Evolutionary conservation across 1,140 invertebrate species (phyloP).

Genomic region (Drosophila melanica): DNA sequence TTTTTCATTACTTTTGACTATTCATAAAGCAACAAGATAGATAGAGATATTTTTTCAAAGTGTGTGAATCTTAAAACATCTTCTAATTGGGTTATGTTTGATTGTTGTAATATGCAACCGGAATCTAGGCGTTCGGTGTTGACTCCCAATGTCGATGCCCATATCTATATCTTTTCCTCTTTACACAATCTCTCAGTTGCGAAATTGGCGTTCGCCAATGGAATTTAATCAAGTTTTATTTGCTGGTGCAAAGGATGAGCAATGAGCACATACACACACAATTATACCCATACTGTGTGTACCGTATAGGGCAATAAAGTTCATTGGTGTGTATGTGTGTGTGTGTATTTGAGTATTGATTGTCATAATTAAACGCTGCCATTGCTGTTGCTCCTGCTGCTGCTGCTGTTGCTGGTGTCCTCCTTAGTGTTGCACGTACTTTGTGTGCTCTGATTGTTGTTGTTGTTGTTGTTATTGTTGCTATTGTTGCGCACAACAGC

Average conservation of each 20-base stretch:
- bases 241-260: constrained; percentile 74
- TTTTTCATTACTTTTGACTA: too few species aligned
- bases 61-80: constrained; percentile 11
- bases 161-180: neutral
- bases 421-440: constrained; percentile 15
- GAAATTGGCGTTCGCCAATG: constrained; percentile 75
- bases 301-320: constrained; percentile 36
- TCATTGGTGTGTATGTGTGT: constrained; percentile 15
- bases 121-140: constrained; percentile 36
- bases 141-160: neutral
- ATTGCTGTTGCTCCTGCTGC: constrained; percentile 26
- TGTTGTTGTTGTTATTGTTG: constrained; percentile 16
- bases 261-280: constrained; percentile 46
- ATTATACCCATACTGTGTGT: constrained; percentile 17
- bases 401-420: constrained; percentile 36
- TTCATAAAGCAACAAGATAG: too few species aligned
- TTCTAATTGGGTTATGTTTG: constrained; percentile 80
- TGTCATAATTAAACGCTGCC: constrained; percentile 79
- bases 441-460: constrained; percentile 9
- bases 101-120: constrained; percentile 67
- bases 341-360: constrained; percentile 66
- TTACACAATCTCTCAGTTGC: constrained; percentile 17
- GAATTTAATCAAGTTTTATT: constrained; percentile 83
- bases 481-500: constrained; percentile 21
- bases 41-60: constrained; percentile 9